phyloP scores from a whole-genome alignment of 1,140 invertebrate genomes.

The Chironomus tepperi region DNA sequence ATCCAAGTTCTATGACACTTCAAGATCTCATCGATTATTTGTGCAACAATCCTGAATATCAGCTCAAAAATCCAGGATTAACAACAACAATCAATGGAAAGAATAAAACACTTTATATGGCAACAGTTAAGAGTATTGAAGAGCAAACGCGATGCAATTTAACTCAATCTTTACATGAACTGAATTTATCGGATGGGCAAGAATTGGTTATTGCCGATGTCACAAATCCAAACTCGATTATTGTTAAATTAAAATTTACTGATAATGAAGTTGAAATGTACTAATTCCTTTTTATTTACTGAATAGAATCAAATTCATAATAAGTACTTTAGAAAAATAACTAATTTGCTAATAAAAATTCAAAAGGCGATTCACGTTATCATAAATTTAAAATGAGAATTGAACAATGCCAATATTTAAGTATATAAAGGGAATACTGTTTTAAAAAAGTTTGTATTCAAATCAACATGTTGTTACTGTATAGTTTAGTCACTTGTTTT shows the following conservation, averaged over 20 bases:
- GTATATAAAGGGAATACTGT: too few species aligned
- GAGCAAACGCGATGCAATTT: conserved; percentile 78
- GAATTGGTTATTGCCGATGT: conserved; percentile 83
- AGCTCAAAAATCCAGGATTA: conserved; percentile 80
- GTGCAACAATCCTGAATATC: conserved; percentile 62
- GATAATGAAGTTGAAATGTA: conserved; percentile 45
- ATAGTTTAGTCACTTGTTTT: too few species aligned
- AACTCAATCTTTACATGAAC: conserved; percentile 72
- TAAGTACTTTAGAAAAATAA: too few species aligned
- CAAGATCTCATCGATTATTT: conserved; percentile 76
- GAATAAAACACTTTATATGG: conserved; percentile 88
- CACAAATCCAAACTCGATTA: conserved; percentile 74
- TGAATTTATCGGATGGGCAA: conserved; percentile 71
- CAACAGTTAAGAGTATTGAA: conserved; percentile 81
- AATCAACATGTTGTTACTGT: too few species aligned
- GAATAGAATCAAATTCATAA: too few species aligned
- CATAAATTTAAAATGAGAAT: too few species aligned
- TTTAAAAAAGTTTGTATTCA: too few species aligned
- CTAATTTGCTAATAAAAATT: too few species aligned
- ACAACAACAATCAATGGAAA: conserved; percentile 72
- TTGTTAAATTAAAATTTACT: conserved; percentile 55
- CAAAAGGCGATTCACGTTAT: too few species aligned
- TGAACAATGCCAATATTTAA: too few species aligned
- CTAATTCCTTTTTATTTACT: not conserved
- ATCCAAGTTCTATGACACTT: conserved; percentile 58